Conservation (phyloP, 1,140 invertebrate genomes). For the Drosophila pallidifrons region DNA sequence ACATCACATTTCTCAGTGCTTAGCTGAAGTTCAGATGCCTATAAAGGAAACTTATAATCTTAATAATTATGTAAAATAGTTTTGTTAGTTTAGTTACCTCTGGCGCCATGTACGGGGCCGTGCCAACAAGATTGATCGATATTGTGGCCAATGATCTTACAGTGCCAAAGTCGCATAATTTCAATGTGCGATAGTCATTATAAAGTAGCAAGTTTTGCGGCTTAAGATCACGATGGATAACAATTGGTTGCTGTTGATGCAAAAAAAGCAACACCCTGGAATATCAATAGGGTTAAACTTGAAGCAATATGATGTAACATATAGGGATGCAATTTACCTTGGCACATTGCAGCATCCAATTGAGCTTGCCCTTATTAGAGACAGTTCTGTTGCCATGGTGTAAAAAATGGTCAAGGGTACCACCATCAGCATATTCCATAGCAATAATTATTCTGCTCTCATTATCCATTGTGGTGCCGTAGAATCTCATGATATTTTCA, state of each 20-base stretch:
- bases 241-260: slow-evolving; percentile 18
- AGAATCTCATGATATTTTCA: slow-evolving; percentile 18
- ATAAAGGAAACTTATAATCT: background rate
- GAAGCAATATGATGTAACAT: background rate
- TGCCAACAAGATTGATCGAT: slow-evolving; percentile 5
- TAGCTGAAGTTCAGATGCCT: background rate
- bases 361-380: background rate
- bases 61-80: background rate
- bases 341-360: slow-evolving; percentile 19
- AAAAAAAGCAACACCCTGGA: slow-evolving; percentile 36
- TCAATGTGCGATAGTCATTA: slow-evolving; percentile 6
- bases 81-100: slow-evolving; percentile 27
- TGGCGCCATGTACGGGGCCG: slow-evolving; percentile 42
- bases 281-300: background rate
- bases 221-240: slow-evolving; percentile 54
- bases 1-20: slow-evolving; percentile 51
- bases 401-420: background rate
- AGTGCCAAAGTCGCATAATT: slow-evolving; percentile 51
- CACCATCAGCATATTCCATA: slow-evolving; percentile 25
- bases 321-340: background rate
- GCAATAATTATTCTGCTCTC: background rate
- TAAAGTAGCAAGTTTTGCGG: slow-evolving; percentile 37
- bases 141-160: background rate
- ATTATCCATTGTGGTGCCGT: background rate
- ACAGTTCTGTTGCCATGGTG: background rate